Base-by-base conservation (phyloP, 2,113 vertebrate genomes). In the Uropsilus gracilis region DNA sequence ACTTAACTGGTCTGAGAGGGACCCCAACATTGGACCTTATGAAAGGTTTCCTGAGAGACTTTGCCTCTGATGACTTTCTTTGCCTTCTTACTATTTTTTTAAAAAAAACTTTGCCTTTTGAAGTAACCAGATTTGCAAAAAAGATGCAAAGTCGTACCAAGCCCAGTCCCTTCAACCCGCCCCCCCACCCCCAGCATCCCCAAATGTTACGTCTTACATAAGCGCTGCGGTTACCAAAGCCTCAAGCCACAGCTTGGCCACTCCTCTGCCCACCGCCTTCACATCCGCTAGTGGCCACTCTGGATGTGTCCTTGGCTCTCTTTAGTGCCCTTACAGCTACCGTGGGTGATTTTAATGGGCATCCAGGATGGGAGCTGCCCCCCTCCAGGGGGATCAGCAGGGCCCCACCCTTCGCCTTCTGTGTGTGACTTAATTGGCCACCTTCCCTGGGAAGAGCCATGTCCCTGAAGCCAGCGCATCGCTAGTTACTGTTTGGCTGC, bases 401-500 rank as follows among this genome's bases (percentile, higher is more conserved):
- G 20, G 11, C 3, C 37, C 39, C 44, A 2, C 2, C 24, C 75
- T 72, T 37, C 26, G 18, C 32, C 8, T n/a, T 88, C 42, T 64
- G 3, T 16, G 5, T 30, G 68, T 16, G 88, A 53, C n/a, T 55
- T 50, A 68, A 73, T 59, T 69, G 50, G 83, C 63, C 55, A 0
- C 2, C 4, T 0, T 24, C 28, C 24, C 57, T 8, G 24, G 10
- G 76, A 89, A 77, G 53, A 81, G 34, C 55, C 0, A 0, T 69
- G 22, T 90, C 64, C 80, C 50, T 91, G 86, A 91, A 76, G 30
- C 64, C 37, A 53, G 53, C 57, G 42, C 59, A 50, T 89, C 90
- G 88, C 92, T 75, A 89, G 83, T 78, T 86, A 37, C 83, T 80
- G 68, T 96, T 82, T 71, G 59, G 28, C 85, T 92, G 61, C 82